These are phyloP conservation scores for Tetramorium bicarinatum DNA, from an alignment of 2,888 invertebrate genomes.

Conservation along the genomic window DNA sequence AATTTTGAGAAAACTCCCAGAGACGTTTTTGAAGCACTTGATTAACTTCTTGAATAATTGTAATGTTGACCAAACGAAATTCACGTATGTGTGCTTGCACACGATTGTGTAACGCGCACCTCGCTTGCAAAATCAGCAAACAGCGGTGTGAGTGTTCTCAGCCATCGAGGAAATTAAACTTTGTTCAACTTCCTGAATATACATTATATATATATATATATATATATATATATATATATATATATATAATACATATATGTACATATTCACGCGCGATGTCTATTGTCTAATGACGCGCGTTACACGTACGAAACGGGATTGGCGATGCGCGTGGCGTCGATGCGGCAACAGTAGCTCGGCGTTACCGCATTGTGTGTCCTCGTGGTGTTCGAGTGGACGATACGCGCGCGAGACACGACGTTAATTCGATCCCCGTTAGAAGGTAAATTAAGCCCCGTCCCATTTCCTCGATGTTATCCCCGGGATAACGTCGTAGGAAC, in stretches of 20 bases:
- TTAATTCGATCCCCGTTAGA: conserved; percentile 41
- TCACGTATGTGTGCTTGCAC: neutral
- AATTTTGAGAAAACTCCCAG: neutral
- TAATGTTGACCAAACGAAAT: neutral
- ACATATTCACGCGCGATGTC: neutral
- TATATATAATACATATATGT: neutral
- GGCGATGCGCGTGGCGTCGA: conserved; percentile 4
- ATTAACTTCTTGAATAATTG: neutral
- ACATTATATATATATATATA: neutral
- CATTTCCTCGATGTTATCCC: conserved; percentile 24
- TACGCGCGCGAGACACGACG: conserved; percentile 5
- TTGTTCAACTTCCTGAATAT: conserved; percentile 49
- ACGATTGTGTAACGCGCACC: neutral
- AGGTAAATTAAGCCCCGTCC: conserved; percentile 36
- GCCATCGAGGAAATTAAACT: conserved; percentile 58
- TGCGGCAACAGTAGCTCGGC: neutral
- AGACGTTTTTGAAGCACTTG: neutral
- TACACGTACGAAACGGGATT: conserved; percentile 9
- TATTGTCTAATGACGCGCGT: conserved; percentile 52
- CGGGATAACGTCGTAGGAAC: conserved; percentile 1
- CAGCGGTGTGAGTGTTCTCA: conserved; percentile 3
- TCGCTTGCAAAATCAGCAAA: conserved; percentile 36
- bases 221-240: neutral
- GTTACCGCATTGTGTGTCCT: conserved; percentile 1
- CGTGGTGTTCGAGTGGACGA: neutral